phyloP scores from a whole-genome alignment of 2,888 invertebrate genomes.

The Philereme transversata region DNA sequence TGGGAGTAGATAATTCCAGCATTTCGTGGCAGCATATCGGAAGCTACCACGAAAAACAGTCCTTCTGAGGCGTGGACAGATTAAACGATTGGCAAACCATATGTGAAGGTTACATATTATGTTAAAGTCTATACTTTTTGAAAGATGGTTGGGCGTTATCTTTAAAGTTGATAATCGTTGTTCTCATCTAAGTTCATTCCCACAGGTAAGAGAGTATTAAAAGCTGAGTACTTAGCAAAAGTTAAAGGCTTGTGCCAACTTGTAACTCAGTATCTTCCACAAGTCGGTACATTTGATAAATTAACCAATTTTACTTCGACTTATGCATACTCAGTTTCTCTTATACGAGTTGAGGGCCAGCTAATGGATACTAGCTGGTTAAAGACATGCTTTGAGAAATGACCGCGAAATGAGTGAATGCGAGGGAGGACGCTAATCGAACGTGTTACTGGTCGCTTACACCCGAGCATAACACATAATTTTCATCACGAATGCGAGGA shows the following conservation, averaged over 20 bases:
- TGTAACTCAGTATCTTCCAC: constrained; percentile 27
- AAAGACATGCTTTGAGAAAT: background rate
- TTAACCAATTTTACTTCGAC: constrained; percentile 60
- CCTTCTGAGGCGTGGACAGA: too few relatives aligned
- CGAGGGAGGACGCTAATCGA: too few relatives aligned
- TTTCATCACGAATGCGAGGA: too few relatives aligned
- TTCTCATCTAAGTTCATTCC: background rate
- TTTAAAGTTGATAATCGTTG: background rate
- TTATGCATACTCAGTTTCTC: constrained; percentile 38
- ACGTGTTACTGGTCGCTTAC: too few relatives aligned
- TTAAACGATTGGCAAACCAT: too few relatives aligned
- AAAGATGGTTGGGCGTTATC: too few relatives aligned
- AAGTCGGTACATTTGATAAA: constrained; percentile 41
- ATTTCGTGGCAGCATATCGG: too few relatives aligned
- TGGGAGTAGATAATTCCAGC: too few relatives aligned
- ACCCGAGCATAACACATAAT: too few relatives aligned
- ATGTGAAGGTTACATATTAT: too few relatives aligned
- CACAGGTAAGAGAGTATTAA: constrained; percentile 17
- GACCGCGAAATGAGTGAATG: background rate
- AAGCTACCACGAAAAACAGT: too few relatives aligned
- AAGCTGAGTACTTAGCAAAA: constrained; percentile 17
- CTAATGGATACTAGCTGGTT: constrained; percentile 5
- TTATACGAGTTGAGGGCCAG: constrained; percentile 20
- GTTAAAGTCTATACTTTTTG: too few relatives aligned
- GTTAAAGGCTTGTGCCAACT: constrained; percentile 23